These are phyloP conservation scores for Antheraea pernyi DNA, from an alignment of 1,140 invertebrate genomes.

Conservation along the genomic window DNA sequence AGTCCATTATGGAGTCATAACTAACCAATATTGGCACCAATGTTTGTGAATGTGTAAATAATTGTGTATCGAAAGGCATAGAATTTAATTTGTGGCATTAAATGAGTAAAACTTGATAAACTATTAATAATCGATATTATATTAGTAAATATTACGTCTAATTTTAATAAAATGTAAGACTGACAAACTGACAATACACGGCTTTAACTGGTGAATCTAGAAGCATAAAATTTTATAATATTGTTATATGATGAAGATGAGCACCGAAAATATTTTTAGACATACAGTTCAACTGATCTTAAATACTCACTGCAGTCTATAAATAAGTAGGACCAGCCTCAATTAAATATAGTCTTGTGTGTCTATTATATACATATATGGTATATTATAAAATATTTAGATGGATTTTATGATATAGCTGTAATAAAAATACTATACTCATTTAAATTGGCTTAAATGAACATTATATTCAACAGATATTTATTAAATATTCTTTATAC, in stretches of 20 bases:
- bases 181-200: too few relatives aligned
- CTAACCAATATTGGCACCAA: constrained; percentile 26
- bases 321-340: neutral
- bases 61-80: neutral
- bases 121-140: too few relatives aligned
- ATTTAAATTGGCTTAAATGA: neutral
- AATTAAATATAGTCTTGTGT: neutral
- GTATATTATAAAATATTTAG: neutral
- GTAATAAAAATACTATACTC: neutral
- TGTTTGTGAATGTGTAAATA: neutral
- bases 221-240: too few relatives aligned
- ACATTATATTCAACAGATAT: neutral
- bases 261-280: too few relatives aligned
- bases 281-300: too few relatives aligned
- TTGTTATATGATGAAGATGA: too few relatives aligned
- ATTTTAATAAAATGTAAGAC: too few relatives aligned
- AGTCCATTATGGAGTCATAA: constrained; percentile 23
- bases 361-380: neutral
- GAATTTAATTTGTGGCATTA: neutral
- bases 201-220: too few relatives aligned
- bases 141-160: too few relatives aligned
- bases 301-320: too few relatives aligned
- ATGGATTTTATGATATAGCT: neutral
- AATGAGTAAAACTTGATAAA: neutral
- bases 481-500: neutral